Conservation (phyloP, 2,888 invertebrate species). For the Dorcus hopei region DNA sequence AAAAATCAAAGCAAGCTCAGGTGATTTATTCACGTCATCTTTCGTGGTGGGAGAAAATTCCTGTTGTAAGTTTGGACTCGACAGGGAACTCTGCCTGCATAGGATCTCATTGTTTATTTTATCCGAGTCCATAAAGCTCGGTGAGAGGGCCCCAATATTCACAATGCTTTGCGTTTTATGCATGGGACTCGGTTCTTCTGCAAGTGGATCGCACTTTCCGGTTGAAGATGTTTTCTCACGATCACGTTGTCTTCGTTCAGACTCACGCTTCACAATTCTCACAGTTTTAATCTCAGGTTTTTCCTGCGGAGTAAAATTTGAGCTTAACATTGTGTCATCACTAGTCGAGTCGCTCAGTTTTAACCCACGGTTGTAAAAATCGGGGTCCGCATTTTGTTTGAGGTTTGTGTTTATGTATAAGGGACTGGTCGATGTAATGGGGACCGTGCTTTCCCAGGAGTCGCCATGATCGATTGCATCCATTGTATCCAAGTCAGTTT, state of each 20-base stretch:
- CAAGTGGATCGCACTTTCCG: conserved; percentile 44
- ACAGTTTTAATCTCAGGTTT: conserved; percentile 91
- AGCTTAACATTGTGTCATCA: conserved; percentile 36
- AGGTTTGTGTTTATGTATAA: conserved; percentile 67
- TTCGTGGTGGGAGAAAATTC: conserved; percentile 27
- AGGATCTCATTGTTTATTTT: conserved; percentile 30
- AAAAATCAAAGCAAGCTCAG: conserved; percentile 74
- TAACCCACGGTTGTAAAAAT: conserved; percentile 60
- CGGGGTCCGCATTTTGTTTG: conserved; percentile 34
- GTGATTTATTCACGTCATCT: conserved; percentile 24
- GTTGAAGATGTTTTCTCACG: conserved; percentile 60
- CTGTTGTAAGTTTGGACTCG: conserved; percentile 37
- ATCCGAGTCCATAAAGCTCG: conserved; percentile 29
- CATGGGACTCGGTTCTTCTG: conserved; percentile 45
- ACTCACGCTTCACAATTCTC: conserved; percentile 87
- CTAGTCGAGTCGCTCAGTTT: conserved; percentile 46
- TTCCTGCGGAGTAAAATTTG: conserved; percentile 56
- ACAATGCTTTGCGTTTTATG: conserved; percentile 34
- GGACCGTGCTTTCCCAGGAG: conserved; percentile 45
- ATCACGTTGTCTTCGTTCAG: conserved; percentile 80
- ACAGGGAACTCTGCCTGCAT: conserved; percentile 34
- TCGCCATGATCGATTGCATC: conserved; percentile 70
- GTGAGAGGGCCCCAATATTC: conserved; percentile 24
- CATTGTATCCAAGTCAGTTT: conserved; percentile 86
- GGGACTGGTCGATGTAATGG: conserved; percentile 53